phyloP scores from a whole-genome alignment of 1,140 invertebrate species.

The Tetragnatha versicolor region DNA sequence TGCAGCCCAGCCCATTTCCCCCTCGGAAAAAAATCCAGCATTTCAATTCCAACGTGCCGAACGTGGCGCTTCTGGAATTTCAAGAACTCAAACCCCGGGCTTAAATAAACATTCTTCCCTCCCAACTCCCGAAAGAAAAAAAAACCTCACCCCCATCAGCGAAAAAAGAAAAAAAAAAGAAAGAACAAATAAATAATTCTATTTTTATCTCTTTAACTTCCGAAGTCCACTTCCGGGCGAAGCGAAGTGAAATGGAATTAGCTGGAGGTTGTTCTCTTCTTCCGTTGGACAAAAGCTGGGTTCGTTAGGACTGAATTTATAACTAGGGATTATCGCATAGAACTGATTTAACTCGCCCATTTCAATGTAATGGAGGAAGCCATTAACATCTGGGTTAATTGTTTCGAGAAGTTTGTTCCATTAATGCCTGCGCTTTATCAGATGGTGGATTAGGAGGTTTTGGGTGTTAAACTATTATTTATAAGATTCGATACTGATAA shows the following conservation, averaged over 20 bases:
- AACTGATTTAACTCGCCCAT: too few species aligned
- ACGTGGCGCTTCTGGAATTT: constrained; percentile 9
- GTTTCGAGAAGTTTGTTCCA: too few species aligned
- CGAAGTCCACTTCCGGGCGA: neutral
- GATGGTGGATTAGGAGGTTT: too few species aligned
- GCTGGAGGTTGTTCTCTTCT: neutral
- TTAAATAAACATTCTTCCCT: constrained; percentile 22
- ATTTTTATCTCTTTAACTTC: neutral
- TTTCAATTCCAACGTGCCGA: constrained; percentile 3
- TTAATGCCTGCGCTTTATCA: too few species aligned
- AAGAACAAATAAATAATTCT: neutral
- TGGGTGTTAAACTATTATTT: too few species aligned
- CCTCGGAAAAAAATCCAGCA: constrained; percentile 9
- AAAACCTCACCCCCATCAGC: neutral
- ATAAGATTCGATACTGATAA: too few species aligned
- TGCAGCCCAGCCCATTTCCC: too few species aligned
- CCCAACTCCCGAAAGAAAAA: neutral
- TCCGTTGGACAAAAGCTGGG: neutral
- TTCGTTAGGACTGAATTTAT: constrained; percentile 25
- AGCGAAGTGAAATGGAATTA: constrained; percentile 24
- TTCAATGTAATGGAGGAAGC: too few species aligned
- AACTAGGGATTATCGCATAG: constrained; percentile 9
- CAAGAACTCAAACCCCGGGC: neutral
- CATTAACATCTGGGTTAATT: too few species aligned
- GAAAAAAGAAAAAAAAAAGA: neutral